Percentiles rank a stretch among this genome's conserved stretches.
These are phyloP conservation scores for Aplocera efformata DNA, from an alignment of 2,888 invertebrate genomes.

Conservation along the genomic window DNA sequence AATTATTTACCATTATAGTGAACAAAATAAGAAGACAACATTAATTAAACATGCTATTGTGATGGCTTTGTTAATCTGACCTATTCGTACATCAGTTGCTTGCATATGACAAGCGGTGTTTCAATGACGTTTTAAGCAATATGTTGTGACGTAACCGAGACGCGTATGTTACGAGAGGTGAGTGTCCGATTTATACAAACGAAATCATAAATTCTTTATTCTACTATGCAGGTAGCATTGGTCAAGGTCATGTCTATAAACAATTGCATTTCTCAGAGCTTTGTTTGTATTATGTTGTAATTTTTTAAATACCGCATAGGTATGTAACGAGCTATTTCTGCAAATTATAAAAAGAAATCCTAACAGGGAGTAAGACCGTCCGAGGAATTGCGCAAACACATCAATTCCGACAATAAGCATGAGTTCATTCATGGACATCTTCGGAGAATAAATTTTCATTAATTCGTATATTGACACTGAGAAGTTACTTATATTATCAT, in stretches of 20 bases:
- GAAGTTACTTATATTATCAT: slow-evolving; percentile 33
- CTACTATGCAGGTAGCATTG: slow-evolving; percentile 10
- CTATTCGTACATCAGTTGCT: slow-evolving; percentile 43
- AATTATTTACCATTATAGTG: too few relatives aligned
- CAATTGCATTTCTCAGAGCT: neutral
- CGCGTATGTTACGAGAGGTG: slow-evolving; percentile 22
- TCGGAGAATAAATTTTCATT: slow-evolving; percentile 35
- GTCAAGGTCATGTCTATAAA: slow-evolving; percentile 20
- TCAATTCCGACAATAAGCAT: slow-evolving; percentile 28
- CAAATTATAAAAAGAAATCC: too few relatives aligned
- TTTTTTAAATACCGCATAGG: too few relatives aligned
- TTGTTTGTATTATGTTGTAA: neutral
- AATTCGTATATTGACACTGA: slow-evolving; percentile 37
- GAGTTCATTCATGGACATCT: slow-evolving; percentile 5
- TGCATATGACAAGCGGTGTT: slow-evolving; percentile 41
- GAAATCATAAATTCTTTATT: slow-evolving; percentile 21
- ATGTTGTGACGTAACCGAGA: slow-evolving; percentile 38
- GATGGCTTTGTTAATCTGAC: slow-evolving; percentile 38
- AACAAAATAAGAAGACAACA: neutral
- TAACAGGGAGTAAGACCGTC: too few relatives aligned
- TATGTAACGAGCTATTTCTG: too few relatives aligned
- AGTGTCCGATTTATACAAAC: slow-evolving; percentile 20
- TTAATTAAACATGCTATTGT: slow-evolving; percentile 26
- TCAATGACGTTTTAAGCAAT: slow-evolving; percentile 51
- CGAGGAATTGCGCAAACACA: slow-evolving; percentile 34